A percentile compares a stretch with the other conserved stretches of the same genome.
Evolutionary conservation across 2,797 vertebrate genomes (phyloP).

Genomic region (Avahi laniger): DNA sequence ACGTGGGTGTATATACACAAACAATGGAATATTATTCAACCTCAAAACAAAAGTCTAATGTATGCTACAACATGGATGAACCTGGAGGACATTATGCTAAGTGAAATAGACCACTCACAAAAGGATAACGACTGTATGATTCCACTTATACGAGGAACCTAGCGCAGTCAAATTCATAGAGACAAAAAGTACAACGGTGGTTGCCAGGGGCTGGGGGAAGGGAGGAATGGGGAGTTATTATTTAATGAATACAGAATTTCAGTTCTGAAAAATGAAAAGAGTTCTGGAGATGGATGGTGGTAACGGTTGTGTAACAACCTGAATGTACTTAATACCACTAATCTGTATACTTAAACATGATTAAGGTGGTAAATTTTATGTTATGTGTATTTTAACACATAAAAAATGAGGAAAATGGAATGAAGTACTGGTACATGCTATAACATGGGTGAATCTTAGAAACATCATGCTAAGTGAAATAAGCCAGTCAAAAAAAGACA

Average conservation of each 20-base stretch:
- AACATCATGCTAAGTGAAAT: neutral
- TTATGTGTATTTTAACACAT: neutral
- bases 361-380: neutral
- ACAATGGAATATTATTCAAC: neutral
- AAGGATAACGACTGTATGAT: neutral
- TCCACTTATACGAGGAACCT: neutral
- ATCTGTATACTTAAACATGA: neutral
- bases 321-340: neutral
- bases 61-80: neutral
- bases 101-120: neutral
- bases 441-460: neutral
- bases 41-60: neutral
- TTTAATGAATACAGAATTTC: neutral
- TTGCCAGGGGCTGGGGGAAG: neutral
- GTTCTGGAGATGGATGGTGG: neutral
- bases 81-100: neutral
- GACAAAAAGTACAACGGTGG: neutral
- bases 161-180: neutral
- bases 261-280: neutral
- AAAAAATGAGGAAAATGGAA: neutral
- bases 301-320: neutral
- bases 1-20: neutral
- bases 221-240: neutral
- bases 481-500: neutral
- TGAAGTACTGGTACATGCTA: neutral